These are phyloP conservation scores for Hycleus cichorii DNA, from an alignment of 1,140 invertebrate species.

Conservation along the genomic window DNA sequence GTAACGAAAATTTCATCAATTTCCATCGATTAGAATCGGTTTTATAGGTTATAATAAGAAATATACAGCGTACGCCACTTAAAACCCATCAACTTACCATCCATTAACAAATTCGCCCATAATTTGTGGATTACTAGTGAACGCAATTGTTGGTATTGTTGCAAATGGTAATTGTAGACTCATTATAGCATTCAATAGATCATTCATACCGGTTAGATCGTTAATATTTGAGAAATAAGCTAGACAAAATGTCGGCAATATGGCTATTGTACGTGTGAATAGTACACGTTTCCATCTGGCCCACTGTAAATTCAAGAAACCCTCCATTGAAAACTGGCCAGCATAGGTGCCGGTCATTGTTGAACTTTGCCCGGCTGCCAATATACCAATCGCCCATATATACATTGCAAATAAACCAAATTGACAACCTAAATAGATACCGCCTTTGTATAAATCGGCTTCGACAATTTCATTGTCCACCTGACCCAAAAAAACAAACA, in stretches of 20 bases:
- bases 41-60: no score
- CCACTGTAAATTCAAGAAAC: slow-evolving; percentile 87
- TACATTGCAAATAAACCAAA: slow-evolving; percentile 79
- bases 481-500: slow-evolving; percentile 30
- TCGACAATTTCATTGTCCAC: slow-evolving; percentile 51
- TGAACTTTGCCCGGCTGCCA: slow-evolving; percentile 88
- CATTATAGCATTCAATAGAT: slow-evolving; percentile 85
- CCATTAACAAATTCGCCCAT: slow-evolving; percentile 84
- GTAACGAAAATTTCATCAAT: neutral
- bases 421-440: slow-evolving; percentile 77
- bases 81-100: slow-evolving; percentile 45
- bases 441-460: slow-evolving; percentile 77
- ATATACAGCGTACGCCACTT: no score
- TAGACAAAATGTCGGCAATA: slow-evolving; percentile 78
- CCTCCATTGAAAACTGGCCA: slow-evolving; percentile 75
- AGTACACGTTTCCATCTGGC: slow-evolving; percentile 83
- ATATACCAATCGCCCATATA: slow-evolving; percentile 86
- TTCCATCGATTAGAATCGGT: no score
- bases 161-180: slow-evolving; percentile 80
- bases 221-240: slow-evolving; percentile 69
- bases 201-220: slow-evolving; percentile 80
- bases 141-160: slow-evolving; percentile 80
- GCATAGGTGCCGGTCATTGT: slow-evolving; percentile 82
- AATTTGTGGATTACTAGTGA: slow-evolving; percentile 71
- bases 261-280: slow-evolving; percentile 80